A percentile compares a stretch with the other conserved stretches of the same genome.
These are phyloP conservation scores for Pocota personata DNA, from an alignment of 2,888 invertebrate species.

Conservation along the genomic window DNA sequence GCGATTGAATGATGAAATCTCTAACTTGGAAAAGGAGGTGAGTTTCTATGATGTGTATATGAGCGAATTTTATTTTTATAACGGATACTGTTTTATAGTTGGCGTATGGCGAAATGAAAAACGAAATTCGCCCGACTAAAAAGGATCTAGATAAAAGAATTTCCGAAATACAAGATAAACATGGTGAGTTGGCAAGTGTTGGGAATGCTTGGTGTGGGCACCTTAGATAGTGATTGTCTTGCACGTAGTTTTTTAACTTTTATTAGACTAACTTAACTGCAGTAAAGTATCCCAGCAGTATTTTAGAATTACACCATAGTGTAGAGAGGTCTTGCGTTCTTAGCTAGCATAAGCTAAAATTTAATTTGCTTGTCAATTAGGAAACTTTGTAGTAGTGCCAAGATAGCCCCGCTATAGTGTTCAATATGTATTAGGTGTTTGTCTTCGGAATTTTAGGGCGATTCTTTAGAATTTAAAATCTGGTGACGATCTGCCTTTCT, in stretches of 20 bases:
- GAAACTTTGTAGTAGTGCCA: too few species aligned
- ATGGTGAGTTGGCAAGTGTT: constrained; percentile 86
- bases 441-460: too few species aligned
- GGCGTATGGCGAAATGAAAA: constrained; percentile 86
- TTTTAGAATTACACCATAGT: too few species aligned
- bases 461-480: too few species aligned
- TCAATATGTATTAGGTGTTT: too few species aligned
- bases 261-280: too few species aligned
- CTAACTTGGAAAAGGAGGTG: constrained; percentile 92
- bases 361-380: too few species aligned
- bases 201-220: neutral
- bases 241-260: neutral
- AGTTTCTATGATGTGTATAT: constrained; percentile 51
- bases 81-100: constrained; percentile 81
- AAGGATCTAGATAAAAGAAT: constrained; percentile 90
- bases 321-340: too few species aligned
- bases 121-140: constrained; percentile 85
- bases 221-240: neutral
- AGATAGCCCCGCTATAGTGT: too few species aligned
- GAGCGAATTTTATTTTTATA: neutral
- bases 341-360: too few species aligned
- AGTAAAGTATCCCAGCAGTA: too few species aligned
- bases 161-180: constrained; percentile 91
- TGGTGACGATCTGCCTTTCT: too few species aligned
- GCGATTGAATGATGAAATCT: constrained; percentile 90